phyloP scores from a whole-genome alignment of 53 echinoderm and acorn worm genomes.

The Stichopus horrens region DNA sequence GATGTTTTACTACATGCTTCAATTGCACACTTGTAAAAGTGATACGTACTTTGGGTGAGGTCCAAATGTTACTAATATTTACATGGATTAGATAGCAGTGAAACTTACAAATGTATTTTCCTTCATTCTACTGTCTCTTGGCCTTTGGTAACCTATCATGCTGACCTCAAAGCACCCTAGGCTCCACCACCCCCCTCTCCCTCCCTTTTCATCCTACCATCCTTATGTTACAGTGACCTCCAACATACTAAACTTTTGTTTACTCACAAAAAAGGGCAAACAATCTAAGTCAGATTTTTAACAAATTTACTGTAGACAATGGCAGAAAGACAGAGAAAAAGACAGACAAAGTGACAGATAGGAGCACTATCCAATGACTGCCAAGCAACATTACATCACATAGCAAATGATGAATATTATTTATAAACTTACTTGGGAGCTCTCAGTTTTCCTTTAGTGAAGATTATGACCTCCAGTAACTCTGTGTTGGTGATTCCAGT shows the following conservation, averaged over 20 bases:
- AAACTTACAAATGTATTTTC: too few species aligned
- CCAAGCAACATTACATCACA: not conserved
- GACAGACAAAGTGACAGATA: not conserved
- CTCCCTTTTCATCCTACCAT: too few species aligned
- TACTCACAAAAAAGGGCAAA: not conserved
- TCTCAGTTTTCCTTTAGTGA: conserved; percentile 85
- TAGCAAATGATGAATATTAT: not conserved
- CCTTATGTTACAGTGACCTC: not conserved
- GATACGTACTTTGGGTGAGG: too few species aligned
- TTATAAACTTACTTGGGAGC: conserved; percentile 79
- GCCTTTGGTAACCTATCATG: too few species aligned
- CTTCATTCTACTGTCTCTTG: too few species aligned
- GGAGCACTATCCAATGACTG: not conserved
- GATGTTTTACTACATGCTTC: too few species aligned
- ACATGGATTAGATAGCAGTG: too few species aligned
- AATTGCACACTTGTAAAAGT: too few species aligned
- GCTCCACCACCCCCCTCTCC: too few species aligned
- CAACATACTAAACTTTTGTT: too few species aligned
- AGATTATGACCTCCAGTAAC: conserved; percentile 71
- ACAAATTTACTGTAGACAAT: not conserved
- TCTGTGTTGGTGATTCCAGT: conserved; percentile 79
- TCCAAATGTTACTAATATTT: too few species aligned
- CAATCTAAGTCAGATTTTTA: not conserved
- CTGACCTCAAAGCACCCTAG: too few species aligned
- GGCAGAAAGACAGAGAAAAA: not conserved